Base-by-base conservation (phyloP, 1,140 invertebrate species). In the Drosophila suzukii region DNA sequence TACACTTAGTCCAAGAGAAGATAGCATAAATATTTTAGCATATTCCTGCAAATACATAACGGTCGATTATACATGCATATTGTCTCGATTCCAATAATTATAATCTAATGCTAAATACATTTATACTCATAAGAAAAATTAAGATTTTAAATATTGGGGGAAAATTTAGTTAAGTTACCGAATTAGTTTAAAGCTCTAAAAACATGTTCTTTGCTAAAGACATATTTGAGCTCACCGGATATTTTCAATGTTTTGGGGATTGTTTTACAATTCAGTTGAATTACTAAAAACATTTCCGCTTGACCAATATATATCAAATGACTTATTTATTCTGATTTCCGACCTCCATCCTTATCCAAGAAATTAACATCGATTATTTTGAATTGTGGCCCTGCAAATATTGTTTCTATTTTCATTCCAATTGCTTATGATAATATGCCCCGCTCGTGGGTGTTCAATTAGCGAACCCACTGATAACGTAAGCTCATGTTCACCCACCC, bases 21-120 rank as follows among this genome's bases (percentile, higher is more conserved):
- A 78, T 86, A 86, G 83, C 66, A 78, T 86, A 86, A 84, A 88
- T 78, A 88, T 86, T 86, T 86, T 83, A 86, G 79, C 70, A 82
- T 88, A 88, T 74, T 83, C 66, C 51, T 73, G 84, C 83, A 65
- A 70, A 72, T 77, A 82, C 59, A 81, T 74, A 78, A 58, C 44
- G 57, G 62, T 72, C 76, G 67, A 85, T 73, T 66, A 83, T 81
- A 86, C 68, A 66, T 65, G 74, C 74, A 58, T 76, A 67, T 76
- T 76, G 53, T 78, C 75, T 82, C 77, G 53, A 88, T 82, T 85
- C 76, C 68, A 76, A 76, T 76, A 76, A 76, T 59, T 76, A 76
- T 76, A 76, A 76, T 76, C 43, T 76, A 58, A 59, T 76, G 60
- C 72, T 75, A 75, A 76, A 76, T 80, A 81, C 74, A 81, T 79